Conservation (phyloP, 2,797 vertebrate genomes). For the Podarcis lilfordi region DNA sequence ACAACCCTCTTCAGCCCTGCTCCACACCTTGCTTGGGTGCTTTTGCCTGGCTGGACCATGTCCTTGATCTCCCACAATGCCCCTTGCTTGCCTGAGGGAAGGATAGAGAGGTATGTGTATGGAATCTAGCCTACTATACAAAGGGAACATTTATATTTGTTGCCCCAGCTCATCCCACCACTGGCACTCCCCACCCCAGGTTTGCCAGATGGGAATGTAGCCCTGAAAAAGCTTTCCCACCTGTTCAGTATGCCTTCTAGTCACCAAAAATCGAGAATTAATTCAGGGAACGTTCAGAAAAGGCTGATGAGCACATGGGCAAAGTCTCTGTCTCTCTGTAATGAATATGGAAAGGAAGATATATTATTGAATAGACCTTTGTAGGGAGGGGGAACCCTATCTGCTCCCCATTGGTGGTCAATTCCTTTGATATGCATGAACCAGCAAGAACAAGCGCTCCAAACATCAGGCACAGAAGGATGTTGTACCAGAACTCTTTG, state of each 20-base stretch:
- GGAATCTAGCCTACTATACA: too few species aligned
- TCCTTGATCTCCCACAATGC: too few species aligned
- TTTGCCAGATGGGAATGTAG: too few species aligned
- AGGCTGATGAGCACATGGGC: rapidly evolving
- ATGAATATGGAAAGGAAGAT: slow-evolving; percentile 15
- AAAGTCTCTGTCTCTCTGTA: not conserved
- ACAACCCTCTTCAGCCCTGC: too few species aligned
- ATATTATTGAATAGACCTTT: slow-evolving; percentile 23
- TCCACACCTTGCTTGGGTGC: too few species aligned
- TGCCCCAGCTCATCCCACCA: too few species aligned
- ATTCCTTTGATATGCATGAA: slow-evolving; percentile 27
- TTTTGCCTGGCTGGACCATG: too few species aligned
- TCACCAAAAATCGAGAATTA: not conserved
- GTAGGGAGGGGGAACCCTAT: not conserved
- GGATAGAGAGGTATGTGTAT: too few species aligned
- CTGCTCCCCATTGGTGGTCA: not conserved
- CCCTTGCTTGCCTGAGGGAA: too few species aligned
- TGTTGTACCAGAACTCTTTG: not conserved
- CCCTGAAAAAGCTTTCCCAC: too few species aligned
- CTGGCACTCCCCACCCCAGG: too few species aligned
- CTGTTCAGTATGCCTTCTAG: not conserved
- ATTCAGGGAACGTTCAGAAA: rapidly evolving
- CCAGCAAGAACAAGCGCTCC: not conserved
- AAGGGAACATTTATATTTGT: too few species aligned
- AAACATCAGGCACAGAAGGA: not conserved